phyloP scores from a whole-genome alignment of 2,797 vertebrate species.

The Phyllotis vaccarum region DNA sequence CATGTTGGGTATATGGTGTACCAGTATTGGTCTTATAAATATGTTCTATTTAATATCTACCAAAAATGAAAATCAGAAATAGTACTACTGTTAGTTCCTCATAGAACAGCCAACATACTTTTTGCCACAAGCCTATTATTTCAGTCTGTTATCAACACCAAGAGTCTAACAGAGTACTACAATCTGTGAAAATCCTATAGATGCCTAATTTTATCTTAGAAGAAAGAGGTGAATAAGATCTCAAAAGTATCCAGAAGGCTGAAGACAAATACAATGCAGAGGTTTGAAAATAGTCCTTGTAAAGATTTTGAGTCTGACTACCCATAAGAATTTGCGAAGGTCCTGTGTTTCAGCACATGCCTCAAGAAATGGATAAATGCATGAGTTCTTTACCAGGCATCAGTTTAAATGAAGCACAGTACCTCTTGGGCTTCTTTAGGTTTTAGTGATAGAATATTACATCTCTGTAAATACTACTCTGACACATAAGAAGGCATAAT shows the following conservation, averaged over 20 bases:
- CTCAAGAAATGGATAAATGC: neutral
- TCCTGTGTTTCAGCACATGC: neutral
- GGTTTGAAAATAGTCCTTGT: neutral
- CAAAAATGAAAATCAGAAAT: constrained; percentile 6
- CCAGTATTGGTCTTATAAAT: neutral
- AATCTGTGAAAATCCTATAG: neutral
- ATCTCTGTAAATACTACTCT: neutral
- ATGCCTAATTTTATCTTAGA: neutral
- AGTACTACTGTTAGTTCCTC: neutral
- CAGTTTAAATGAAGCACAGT: neutral
- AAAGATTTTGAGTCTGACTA: neutral
- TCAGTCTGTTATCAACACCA: neutral
- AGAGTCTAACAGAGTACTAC: neutral
- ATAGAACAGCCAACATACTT: neutral
- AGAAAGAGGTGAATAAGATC: neutral
- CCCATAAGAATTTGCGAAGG: neutral
- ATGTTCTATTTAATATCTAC: neutral
- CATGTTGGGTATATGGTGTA: neutral
- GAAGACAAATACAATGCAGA: neutral
- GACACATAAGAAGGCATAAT: neutral
- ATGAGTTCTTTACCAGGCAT: neutral
- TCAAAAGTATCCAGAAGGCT: neutral
- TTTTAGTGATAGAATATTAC: neutral
- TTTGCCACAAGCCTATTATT: neutral
- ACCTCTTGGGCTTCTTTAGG: neutral